Evolutionary conservation across 2,797 vertebrate genomes (phyloP), one percentile per base, ranked within the genome.

Genomic region (Lutjanus campechanus): DNA sequence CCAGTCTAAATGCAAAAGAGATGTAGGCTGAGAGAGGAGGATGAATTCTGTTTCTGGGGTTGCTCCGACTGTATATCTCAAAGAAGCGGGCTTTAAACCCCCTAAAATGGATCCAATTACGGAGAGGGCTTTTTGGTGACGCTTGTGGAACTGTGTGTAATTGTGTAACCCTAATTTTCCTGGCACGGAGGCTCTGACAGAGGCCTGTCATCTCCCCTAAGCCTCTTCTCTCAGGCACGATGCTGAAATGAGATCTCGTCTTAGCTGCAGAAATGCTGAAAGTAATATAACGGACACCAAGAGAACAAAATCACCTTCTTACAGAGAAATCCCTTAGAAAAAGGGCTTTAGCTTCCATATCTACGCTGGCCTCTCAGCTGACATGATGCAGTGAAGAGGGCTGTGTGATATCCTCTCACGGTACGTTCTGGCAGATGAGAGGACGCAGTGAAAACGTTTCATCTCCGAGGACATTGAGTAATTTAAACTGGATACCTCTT

Each of bases 161-260:
- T 95, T 93, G 88, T 94, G 91, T 92, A 94, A 92, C 88, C 90
- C 92, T 93, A 90, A 95, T 95, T 95, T 95, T 92, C 86, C 85
- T 86, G 90, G 87, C 80, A 79, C 49, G 19, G 73, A 76, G 76
- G 83, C 90, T 91, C 84, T 91, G 93, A 93, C 91, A 92, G 84
- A 91, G 91, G 86, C 79, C 87, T 93, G 91, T 94, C 93, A 93
- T 93, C 89, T 89, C 79, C 82, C 69, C 80, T 93, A 91, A 95
- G 90, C 90, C 89, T 93, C 83, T 79, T 93, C 91, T 93, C 83
- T 94, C 88, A 77, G 84, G 86, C 91, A 88, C 62, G 83, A 92
- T 85, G 88, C 79, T 85, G 83, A 92, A 94, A 95, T 94, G 86
- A 95, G 92, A 95, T 95, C 91, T 91, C 75, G 75, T 87, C 88